Evolutionary conservation across 2,797 vertebrate species (phyloP).

Genomic region (Neoniphon sammara): DNA sequence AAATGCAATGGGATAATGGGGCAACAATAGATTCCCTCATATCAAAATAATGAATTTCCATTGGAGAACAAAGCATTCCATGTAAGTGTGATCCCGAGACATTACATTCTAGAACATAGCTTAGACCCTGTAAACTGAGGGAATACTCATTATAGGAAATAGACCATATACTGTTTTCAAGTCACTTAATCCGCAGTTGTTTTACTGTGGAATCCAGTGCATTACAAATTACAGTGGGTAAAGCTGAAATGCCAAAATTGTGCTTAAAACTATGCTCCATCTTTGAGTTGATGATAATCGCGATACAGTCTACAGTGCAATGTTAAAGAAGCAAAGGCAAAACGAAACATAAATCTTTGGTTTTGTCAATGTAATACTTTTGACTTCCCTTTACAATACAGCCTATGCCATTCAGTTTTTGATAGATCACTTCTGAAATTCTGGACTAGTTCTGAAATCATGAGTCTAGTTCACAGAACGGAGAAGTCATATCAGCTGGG

Average conservation of each 20-base stretch:
- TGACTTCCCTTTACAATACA: slow-evolving; percentile 37
- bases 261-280: slow-evolving; percentile 4
- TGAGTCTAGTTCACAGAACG: slow-evolving; percentile 21
- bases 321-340: slow-evolving; percentile 10
- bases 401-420: not conserved
- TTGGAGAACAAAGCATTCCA: slow-evolving; percentile 44
- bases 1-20: slow-evolving; percentile 1
- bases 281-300: slow-evolving; percentile 1
- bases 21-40: not conserved
- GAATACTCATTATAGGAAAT: slow-evolving; percentile 1
- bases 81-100: slow-evolving; percentile 14
- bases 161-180: not conserved
- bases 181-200: slow-evolving; percentile 1
- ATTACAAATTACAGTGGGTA: slow-evolving; percentile 19
- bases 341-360: slow-evolving; percentile 75
- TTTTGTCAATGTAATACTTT: slow-evolving; percentile 67
- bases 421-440: slow-evolving; percentile 1
- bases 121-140: slow-evolving; percentile 27
- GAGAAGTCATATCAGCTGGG: not conserved
- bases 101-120: not conserved
- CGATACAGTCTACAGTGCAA: slow-evolving; percentile 9
- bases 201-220: slow-evolving; percentile 13
- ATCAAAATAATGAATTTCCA: not conserved
- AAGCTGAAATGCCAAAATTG: not conserved
- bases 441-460: not conserved